Percentiles rank a stretch among this genome's conserved stretches.
phyloP scores from a whole-genome alignment of 2,888 invertebrate genomes.

The Zygogramma bicolorata region DNA sequence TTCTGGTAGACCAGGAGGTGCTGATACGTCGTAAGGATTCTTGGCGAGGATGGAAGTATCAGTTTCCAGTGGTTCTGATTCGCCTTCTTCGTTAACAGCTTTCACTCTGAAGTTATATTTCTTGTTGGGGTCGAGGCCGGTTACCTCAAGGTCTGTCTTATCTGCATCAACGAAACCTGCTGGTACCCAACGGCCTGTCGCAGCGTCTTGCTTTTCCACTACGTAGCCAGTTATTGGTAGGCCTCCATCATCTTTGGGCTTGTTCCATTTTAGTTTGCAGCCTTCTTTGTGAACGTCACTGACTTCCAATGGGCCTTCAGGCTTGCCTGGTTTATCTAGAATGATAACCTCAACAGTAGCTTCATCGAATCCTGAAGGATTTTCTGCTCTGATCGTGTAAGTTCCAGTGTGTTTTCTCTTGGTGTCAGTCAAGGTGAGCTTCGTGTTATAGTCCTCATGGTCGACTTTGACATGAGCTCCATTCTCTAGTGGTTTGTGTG shows the following conservation, averaged over 20 bases:
- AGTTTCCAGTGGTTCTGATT: conserved; percentile 94
- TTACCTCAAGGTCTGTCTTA: conserved; percentile 84
- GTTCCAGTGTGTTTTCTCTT: conserved; percentile 88
- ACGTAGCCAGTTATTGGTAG: conserved; percentile 90
- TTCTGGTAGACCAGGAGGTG: conserved; percentile 91
- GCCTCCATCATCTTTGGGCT: conserved; percentile 96
- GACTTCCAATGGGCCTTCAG: conserved; percentile 93
- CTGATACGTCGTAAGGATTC: conserved; percentile 94
- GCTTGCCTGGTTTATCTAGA: conserved; percentile 85
- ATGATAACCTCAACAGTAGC: conserved; percentile 93
- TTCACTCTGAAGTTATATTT: conserved; percentile 98
- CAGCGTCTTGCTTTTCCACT: conserved; percentile 94
- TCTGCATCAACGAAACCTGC: conserved; percentile 87
- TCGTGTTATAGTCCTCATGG: conserved; percentile 93
- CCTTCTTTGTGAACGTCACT: conserved; percentile 93
- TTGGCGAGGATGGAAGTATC: conserved; percentile 92
- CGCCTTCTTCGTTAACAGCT: conserved; percentile 97
- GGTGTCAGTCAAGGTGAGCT: conserved; percentile 83
- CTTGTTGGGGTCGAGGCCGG: conserved; percentile 93
- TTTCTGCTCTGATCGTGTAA: conserved; percentile 92
- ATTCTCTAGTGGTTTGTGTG: conserved; percentile 76
- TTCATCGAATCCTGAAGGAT: conserved; percentile 93
- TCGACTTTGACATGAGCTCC: conserved; percentile 81
- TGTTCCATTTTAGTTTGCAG: conserved; percentile 93
- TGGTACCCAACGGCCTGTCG: conserved; percentile 89